Percentiles rank a stretch among this genome's conserved stretches.
Conservation (phyloP, 2,888 invertebrate genomes). For the Drosophila maculinotata region DNA sequence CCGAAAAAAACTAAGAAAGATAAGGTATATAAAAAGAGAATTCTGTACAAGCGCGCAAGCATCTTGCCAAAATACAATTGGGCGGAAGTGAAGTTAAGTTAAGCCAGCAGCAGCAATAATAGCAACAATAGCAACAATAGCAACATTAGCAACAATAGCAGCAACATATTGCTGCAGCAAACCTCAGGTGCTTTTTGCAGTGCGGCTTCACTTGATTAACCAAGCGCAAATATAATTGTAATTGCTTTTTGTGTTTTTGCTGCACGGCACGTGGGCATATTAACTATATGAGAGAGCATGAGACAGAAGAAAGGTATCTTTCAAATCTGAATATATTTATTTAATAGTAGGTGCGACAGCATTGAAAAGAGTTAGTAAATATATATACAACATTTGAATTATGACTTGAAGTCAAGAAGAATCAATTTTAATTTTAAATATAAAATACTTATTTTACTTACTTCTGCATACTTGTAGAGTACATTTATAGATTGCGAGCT, state of each 20-base stretch:
- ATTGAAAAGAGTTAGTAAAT: too few relatives aligned
- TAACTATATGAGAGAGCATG: neutral
- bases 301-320: neutral
- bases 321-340: neutral
- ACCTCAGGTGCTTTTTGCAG: conserved; percentile 2
- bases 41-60: conserved; percentile 12
- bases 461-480: neutral
- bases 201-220: conserved; percentile 71
- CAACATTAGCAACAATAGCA: conserved; percentile 2
- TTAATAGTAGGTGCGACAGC: too few relatives aligned
- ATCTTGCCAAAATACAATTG: conserved; percentile 48
- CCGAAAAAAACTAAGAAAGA: neutral
- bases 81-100: conserved; percentile 52
- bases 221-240: conserved; percentile 81
- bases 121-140: conserved; percentile 9
- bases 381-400: too few relatives aligned
- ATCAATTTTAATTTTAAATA: too few relatives aligned
- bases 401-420: too few relatives aligned
- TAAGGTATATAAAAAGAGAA: conserved; percentile 11
- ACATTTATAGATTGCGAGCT: neutral
- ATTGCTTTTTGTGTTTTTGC: conserved; percentile 60
- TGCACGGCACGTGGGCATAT: neutral
- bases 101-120: conserved; percentile 5
- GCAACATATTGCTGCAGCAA: conserved; percentile 4
- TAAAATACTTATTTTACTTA: too few relatives aligned